These are phyloP conservation scores for Orientallactaga bullata DNA, from an alignment of 2,113 vertebrate genomes.

Conservation along the genomic window DNA sequence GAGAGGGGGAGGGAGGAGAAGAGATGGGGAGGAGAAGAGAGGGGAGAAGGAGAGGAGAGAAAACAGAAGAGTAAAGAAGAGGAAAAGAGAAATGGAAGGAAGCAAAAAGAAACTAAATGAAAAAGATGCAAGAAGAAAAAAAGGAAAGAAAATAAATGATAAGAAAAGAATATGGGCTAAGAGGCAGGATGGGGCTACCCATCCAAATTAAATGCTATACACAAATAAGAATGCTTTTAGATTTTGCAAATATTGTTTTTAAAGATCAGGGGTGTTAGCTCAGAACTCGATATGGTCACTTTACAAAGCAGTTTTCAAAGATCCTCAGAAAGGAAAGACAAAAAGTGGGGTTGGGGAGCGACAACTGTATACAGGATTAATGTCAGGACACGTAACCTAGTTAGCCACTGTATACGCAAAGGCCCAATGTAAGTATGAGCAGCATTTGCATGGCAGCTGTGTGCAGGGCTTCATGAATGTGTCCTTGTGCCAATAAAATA, in stretches of 20 bases:
- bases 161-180: not conserved
- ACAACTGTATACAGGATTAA: not conserved
- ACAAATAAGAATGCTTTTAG: not conserved
- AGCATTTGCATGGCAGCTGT: not conserved
- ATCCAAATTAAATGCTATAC: not conserved
- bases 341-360: not conserved
- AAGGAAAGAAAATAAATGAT: too few relatives aligned
- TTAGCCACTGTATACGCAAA: conserved; percentile 13
- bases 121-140: too few relatives aligned
- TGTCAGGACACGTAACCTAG: conserved; percentile 30
- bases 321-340: conserved; percentile 19
- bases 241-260: not conserved
- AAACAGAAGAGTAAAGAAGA: too few relatives aligned
- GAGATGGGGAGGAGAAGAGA: too few relatives aligned
- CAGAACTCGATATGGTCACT: not conserved
- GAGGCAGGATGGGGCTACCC: not conserved
- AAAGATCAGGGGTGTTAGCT: not conserved
- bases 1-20: too few relatives aligned
- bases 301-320: conserved; percentile 47
- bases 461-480: not conserved
- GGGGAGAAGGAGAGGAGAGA: too few relatives aligned
- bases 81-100: too few relatives aligned
- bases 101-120: too few relatives aligned
- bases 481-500: not conserved
- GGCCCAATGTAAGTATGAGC: conserved; percentile 43